phyloP scores from a whole-genome alignment of 2,797 vertebrate species.

The Argya squamiceps region DNA sequence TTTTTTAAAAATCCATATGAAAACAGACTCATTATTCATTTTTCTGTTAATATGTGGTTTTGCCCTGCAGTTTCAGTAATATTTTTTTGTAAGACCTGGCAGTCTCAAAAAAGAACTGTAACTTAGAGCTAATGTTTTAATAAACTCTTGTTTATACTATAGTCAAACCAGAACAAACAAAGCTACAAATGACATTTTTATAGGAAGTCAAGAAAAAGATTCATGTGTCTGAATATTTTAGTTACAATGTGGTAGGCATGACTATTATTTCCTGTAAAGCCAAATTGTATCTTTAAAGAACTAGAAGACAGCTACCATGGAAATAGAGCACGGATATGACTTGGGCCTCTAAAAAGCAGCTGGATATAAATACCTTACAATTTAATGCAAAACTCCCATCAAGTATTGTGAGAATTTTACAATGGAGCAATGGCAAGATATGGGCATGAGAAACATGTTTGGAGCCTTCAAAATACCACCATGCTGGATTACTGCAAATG shows the following conservation, averaged over 20 bases:
- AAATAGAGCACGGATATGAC: neutral
- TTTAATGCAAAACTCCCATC: constrained; percentile 10
- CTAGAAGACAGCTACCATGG: neutral
- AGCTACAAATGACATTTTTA: constrained; percentile 54
- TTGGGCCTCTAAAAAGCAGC: neutral
- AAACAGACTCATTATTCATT: constrained; percentile 65
- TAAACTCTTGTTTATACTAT: constrained; percentile 34
- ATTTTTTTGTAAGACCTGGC: constrained; percentile 16
- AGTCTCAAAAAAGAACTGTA: neutral
- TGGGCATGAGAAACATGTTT: neutral
- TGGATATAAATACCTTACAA: constrained; percentile 10
- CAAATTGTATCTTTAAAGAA: constrained; percentile 5
- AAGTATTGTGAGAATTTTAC: constrained; percentile 14
- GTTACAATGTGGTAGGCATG: constrained; percentile 41
- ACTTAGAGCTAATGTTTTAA: constrained; percentile 14
- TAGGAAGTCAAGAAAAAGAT: constrained; percentile 56
- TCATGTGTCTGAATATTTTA: constrained; percentile 61
- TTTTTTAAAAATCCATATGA: constrained; percentile 23
- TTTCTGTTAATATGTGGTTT: constrained; percentile 49
- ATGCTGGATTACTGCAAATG: neutral
- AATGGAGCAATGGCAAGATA: neutral
- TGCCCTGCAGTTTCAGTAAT: constrained; percentile 48
- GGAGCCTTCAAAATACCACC: neutral
- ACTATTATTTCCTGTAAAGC: constrained; percentile 57
- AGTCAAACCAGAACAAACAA: constrained; percentile 42